Base-by-base conservation (phyloP, 2,113 vertebrate species). In the Isurus oxyrinchus region DNA sequence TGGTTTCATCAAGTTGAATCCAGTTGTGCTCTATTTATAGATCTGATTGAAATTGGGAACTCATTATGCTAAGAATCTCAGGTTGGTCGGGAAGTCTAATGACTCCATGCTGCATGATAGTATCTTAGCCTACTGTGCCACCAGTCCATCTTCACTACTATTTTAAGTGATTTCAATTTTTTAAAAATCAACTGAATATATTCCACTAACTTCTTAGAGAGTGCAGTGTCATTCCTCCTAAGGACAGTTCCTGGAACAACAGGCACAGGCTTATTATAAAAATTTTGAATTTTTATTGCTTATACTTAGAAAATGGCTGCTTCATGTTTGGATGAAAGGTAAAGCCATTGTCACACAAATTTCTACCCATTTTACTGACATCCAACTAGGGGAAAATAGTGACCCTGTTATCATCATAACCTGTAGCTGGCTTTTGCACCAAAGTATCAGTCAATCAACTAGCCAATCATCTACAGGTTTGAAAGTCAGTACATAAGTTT, bases 31-130 rank as follows among this genome's bases (percentile, higher is more conserved):
- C 67, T 55, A 35, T 35, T 95, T 53, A 53, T 67, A 55, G 66
- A 11, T 49, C 40, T 72, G 27, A 72, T 95, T 69, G 23, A n/a
- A 25, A 61, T 94, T 91, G 55, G 94, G 25, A 95, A 95, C 66
- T 95, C 7, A 59, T 90, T 55, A 49, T 95, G 66, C 67, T 66
- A 59, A 55, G 25, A 95, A 95, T 95, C 67, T 95, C 94, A 95
- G 94, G 67, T 53, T 95, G 69, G 44, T 72, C 11, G 21, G 66
- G 44, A 95, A 95, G 25, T 95, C 66, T 35, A 72, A 31, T 53
- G 11, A 27, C 63, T 49, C 86, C 61, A 40, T 66, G 94, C 67
- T 95, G 40, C 61, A 49, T 84, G 81, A 84, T 49, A 44, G 81
- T 44, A 95, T 40, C 63, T 7, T 69, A 69, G 10, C 19, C 61